A percentile compares a stretch with the other conserved stretches of the same genome.
These are phyloP conservation scores for Drosophila lini DNA, from an alignment of 1,140 invertebrate genomes.

Conservation along the genomic window DNA sequence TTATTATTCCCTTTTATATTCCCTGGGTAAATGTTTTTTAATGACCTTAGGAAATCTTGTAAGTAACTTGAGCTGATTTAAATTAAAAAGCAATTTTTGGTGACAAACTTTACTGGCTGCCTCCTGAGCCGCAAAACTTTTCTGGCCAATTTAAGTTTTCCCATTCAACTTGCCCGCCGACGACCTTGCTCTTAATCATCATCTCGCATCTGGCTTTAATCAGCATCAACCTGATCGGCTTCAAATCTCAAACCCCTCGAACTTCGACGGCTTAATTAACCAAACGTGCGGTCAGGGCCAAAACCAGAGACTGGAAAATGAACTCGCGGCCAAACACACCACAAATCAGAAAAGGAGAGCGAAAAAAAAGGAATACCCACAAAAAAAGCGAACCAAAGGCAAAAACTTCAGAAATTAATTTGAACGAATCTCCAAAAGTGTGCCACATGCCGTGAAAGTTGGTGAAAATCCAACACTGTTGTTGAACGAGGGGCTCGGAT, in stretches of 20 bases:
- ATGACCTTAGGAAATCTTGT: not conserved
- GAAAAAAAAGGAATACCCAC: not conserved
- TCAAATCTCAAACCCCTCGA: constrained; percentile 9
- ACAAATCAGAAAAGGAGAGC: constrained; percentile 17
- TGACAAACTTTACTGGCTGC: constrained; percentile 1
- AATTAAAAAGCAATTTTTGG: constrained; percentile 25
- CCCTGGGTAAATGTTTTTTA: not conserved
- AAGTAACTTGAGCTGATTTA: constrained; percentile 13
- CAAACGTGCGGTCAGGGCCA: constrained; percentile 42
- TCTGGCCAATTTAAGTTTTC: constrained; percentile 36
- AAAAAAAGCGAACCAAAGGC: constrained; percentile 3
- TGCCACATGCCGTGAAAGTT: constrained; percentile 52
- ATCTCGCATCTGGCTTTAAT: constrained; percentile 18
- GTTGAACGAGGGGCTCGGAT: not conserved
- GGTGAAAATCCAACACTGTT: constrained; percentile 30
- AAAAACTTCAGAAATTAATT: constrained; percentile 47
- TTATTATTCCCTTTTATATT: constrained; percentile 3
- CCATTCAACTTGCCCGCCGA: constrained; percentile 25
- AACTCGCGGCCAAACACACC: constrained; percentile 27
- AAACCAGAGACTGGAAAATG: constrained; percentile 42
- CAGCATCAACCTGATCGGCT: constrained; percentile 21
- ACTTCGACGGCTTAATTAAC: constrained; percentile 47
- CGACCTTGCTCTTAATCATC: constrained; percentile 8
- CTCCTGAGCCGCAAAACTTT: constrained; percentile 18
- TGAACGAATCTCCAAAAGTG: constrained; percentile 47